Conservation (phyloP, 2,113 vertebrate genomes). For the Stigmatopora argus region DNA sequence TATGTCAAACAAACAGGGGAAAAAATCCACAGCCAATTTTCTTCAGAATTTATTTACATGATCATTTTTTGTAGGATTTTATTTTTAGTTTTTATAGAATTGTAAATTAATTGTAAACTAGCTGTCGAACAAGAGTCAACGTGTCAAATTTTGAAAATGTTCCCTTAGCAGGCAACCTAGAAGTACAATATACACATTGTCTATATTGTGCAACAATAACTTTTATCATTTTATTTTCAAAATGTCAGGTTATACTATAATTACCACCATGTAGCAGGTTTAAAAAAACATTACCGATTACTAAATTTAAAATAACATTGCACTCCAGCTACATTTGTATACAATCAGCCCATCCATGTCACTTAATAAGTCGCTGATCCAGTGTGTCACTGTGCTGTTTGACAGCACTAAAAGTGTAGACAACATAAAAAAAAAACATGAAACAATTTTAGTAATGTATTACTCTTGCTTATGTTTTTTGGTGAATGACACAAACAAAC, state of each 20-base stretch:
- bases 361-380: conserved; percentile 7
- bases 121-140: too few relatives aligned
- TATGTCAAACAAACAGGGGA: not conserved
- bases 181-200: too few relatives aligned
- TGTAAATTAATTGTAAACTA: not conserved
- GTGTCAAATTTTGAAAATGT: too few relatives aligned
- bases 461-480: too few relatives aligned
- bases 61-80: not conserved
- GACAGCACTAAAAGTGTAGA: conserved; percentile 7
- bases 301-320: not conserved
- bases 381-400: conserved; percentile 1
- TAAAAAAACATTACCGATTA: not conserved
- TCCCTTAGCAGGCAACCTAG: too few relatives aligned
- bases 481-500: too few relatives aligned
- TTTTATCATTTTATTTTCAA: not conserved
- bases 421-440: not conserved
- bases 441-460: too few relatives aligned
- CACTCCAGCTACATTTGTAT: not conserved
- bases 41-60: too few relatives aligned
- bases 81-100: too few relatives aligned
- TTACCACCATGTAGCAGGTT: not conserved
- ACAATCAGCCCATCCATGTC: not conserved
- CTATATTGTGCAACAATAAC: too few relatives aligned
- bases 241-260: not conserved
- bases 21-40: too few relatives aligned